Evolutionary conservation across 2,113 vertebrate genomes (phyloP), one percentile per base, ranked within the genome.

Genomic region (Stigmatopora argus): DNA sequence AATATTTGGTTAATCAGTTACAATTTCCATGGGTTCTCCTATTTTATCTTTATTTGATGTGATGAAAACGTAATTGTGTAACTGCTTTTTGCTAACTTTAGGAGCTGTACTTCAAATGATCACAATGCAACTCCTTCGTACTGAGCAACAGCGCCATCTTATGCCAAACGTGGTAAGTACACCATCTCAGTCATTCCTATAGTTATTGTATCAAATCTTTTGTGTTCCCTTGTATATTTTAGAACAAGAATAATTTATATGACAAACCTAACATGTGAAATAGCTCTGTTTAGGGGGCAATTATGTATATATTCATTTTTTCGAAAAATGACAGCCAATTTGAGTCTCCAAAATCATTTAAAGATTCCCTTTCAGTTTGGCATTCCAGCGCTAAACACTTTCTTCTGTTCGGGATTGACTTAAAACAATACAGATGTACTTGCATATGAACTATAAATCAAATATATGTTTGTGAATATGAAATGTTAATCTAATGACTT

Each of bases 131-230:
- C 3, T 31, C 13, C 5, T 26, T 56, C 2, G 12, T 61, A 12
- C 59, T 61, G 11, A 19, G 38, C 38, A 61, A 61, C n/a, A 61
- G n/a, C 3, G 59, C 21, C 38, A n/a, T 45, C 59, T 61, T n/a
- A 38, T 61, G 59, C n/a, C 34, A 5, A 10, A 2, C 5, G 3
- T 7, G 19, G 12, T 14, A 61, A 19, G 41, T 60, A 60, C 58
- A 44, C 5, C 18, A 44, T 9, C 8, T 23, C 51, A 53, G 51
- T 12, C 11, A 19, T 21, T 53, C 5, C 5, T 18, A 9, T 51
- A 8, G 11, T 53, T 31, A 31, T 31, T 31, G 26, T 31, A 31
- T 31, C 26, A 31, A 31, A 31, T 31, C 26, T 3, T 3, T 31
- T 31, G 26, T 31, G 26, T 31, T n/a, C n/a, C n/a, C n/a, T n/a